Conservation (phyloP, 2,888 invertebrate genomes). For the Callinectes sapidus region DNA sequence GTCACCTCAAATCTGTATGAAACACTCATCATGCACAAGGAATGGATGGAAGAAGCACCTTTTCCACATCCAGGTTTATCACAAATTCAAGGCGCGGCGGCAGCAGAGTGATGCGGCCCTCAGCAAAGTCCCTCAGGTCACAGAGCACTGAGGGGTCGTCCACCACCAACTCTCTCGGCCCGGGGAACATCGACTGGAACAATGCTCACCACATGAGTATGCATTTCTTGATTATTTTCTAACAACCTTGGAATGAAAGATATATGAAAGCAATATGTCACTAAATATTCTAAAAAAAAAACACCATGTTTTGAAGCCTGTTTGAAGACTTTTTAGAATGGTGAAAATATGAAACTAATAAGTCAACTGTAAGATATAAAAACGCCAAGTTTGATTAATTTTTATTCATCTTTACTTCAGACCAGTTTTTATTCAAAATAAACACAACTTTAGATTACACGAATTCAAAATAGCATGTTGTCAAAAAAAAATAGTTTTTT, state of each 20-base stretch:
- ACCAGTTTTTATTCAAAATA: no score
- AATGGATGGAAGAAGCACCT: conserved; percentile 37
- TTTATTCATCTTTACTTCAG: no score
- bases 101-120: conserved; percentile 42
- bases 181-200: conserved; percentile 66
- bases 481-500: no score
- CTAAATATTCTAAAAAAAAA: neutral
- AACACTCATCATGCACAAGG: neutral
- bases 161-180: conserved; percentile 53
- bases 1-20: neutral
- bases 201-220: neutral
- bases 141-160: conserved; percentile 57
- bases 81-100: conserved; percentile 52
- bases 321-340: neutral
- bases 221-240: neutral
- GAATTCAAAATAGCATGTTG: no score
- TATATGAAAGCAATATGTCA: no score
- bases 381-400: no score
- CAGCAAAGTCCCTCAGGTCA: conserved; percentile 63
- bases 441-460: no score
- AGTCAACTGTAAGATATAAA: no score
- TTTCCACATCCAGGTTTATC: conserved; percentile 61
- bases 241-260: neutral
- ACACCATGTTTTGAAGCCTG: neutral
- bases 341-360: no score